These are phyloP conservation scores for Eretmochelys imbricata DNA, from an alignment of 2,113 vertebrate species.

Conservation along the genomic window DNA sequence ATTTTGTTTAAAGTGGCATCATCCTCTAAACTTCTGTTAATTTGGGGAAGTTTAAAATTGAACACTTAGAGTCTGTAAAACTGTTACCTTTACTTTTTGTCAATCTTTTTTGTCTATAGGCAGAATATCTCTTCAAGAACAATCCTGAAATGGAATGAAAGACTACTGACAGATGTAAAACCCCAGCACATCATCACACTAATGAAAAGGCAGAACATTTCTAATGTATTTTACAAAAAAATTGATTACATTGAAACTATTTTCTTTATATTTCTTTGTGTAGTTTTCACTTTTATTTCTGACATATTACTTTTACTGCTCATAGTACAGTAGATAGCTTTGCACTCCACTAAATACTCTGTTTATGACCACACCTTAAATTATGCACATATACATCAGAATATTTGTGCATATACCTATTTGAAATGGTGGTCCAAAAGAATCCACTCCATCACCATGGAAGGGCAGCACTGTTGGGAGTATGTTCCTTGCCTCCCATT, in stretches of 20 bases:
- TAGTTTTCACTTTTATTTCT: not conserved
- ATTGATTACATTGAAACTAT: not conserved
- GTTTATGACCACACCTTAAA: not conserved
- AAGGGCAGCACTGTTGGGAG: not conserved
- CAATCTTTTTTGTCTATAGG: slow-evolving; percentile 73
- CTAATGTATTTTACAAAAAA: not conserved
- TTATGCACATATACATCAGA: not conserved
- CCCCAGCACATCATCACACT: not conserved
- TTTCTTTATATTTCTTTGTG: not conserved
- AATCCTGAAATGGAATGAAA: slow-evolving; percentile 74
- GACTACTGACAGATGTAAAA: not conserved
- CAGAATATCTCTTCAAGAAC: slow-evolving; percentile 87
- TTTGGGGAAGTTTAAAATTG: not conserved
- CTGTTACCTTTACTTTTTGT: not conserved
- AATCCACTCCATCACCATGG: not conserved
- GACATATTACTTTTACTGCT: not conserved
- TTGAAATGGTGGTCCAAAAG: not conserved
- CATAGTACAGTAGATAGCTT: not conserved
- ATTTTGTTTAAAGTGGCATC: not conserved
- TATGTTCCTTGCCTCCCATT: not conserved
- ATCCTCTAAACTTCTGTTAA: not conserved
- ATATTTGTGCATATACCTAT: not conserved
- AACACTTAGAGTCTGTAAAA: not conserved
- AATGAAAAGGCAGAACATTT: not conserved
- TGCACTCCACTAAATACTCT: not conserved